These are phyloP conservation scores for Chauna torquata DNA, from an alignment of 2,113 vertebrate genomes.

Conservation along the genomic window DNA sequence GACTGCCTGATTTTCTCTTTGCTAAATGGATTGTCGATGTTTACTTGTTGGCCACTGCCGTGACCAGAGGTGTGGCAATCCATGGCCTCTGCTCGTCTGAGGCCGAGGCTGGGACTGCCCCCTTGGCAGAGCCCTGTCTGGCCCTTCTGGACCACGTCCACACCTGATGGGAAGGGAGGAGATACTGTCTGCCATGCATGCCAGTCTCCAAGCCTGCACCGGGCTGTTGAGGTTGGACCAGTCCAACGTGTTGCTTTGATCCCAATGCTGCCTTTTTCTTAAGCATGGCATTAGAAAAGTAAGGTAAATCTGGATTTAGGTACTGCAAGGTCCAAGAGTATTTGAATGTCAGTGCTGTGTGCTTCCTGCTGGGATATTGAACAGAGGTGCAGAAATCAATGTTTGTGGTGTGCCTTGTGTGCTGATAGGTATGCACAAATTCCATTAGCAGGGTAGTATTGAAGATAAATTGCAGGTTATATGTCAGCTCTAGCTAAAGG, in stretches of 20 bases:
- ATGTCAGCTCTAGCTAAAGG: neutral
- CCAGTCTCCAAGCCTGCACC: no score
- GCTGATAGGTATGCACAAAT: neutral
- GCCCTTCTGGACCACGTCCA: fast-evolving
- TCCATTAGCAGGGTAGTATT: neutral
- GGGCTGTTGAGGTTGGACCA: neutral
- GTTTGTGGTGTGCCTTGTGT: neutral
- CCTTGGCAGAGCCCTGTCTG: neutral
- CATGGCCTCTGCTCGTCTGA: neutral
- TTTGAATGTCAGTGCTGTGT: neutral
- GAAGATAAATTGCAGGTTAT: neutral
- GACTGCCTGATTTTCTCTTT: neutral
- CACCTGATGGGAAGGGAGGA: neutral
- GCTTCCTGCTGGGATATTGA: neutral
- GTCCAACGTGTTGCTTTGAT: neutral
- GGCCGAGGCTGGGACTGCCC: neutral
- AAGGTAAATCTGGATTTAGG: neutral
- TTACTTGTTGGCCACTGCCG: neutral
- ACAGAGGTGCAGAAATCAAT: neutral
- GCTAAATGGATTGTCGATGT: neutral
- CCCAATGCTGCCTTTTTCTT: neutral
- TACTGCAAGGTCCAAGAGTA: neutral
- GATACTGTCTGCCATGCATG: neutral
- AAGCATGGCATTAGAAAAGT: neutral
- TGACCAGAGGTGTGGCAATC: neutral